Evolutionary conservation across 2,113 vertebrate genomes (phyloP).

Genomic region (Labrus mixtus): DNA sequence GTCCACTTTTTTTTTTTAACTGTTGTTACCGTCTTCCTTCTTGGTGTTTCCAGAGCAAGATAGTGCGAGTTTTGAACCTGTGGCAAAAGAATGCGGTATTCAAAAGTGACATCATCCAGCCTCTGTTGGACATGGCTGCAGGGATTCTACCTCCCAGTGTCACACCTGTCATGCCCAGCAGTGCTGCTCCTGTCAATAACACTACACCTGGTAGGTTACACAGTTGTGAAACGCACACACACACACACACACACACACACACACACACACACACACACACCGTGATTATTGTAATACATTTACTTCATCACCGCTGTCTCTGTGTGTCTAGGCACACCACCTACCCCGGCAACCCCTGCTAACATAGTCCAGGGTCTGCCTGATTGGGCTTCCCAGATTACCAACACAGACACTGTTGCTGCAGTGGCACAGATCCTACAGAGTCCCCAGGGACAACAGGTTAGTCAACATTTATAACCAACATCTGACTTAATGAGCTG

Average conservation of each 20-base stretch:
- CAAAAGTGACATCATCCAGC: constrained; percentile 99
- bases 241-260: neutral
- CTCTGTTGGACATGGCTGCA: constrained; percentile 96
- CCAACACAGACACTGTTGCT: constrained; percentile 95
- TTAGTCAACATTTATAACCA: constrained; percentile 65
- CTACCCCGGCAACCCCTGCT: constrained; percentile 96
- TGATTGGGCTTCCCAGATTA: constrained; percentile 98
- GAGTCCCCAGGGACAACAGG: constrained; percentile 98
- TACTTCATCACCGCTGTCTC: neutral
- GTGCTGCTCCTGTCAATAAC: constrained; percentile 90
- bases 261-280: neutral
- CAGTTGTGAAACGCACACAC: neutral
- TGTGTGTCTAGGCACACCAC: constrained; percentile 89
- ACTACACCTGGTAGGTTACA: constrained; percentile 92
- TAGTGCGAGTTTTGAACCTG: constrained; percentile 96
- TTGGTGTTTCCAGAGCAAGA: constrained; percentile 90
- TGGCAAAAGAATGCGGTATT: constrained; percentile 99
- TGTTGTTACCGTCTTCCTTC: neutral
- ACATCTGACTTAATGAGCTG: neutral
- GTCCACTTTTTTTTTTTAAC: no score
- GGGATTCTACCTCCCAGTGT: constrained; percentile 94
- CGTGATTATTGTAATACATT: neutral
- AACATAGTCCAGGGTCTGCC: constrained; percentile 93
- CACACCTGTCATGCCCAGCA: constrained; percentile 91
- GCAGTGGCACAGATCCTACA: constrained; percentile 98